Percentiles rank a stretch among this genome's conserved stretches.
Conservation (phyloP, 2,888 invertebrate species). For the Lamellibrachia columna region DNA sequence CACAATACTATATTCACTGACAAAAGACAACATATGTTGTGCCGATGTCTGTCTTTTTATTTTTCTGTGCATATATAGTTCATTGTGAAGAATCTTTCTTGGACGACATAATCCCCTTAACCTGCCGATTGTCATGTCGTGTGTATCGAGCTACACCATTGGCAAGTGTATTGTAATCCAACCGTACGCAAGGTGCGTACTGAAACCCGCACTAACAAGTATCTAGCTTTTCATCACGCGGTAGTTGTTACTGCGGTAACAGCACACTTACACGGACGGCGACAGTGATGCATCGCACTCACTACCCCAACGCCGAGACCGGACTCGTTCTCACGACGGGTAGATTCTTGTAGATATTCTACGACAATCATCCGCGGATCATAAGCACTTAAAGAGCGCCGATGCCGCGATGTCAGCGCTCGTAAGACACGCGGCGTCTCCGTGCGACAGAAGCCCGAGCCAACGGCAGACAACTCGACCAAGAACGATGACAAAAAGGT, state of each 20-base stretch:
- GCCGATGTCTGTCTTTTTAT: too few species aligned
- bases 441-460: background rate
- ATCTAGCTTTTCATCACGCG: slow-evolving; percentile 2
- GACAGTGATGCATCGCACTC: background rate
- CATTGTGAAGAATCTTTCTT: too few species aligned
- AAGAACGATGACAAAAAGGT: slow-evolving; percentile 6
- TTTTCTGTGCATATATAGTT: too few species aligned
- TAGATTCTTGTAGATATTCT: background rate
- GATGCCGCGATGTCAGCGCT: background rate
- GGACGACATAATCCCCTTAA: too few species aligned
- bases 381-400: background rate
- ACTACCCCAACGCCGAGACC: background rate
- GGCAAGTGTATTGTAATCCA: background rate
- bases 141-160: background rate
- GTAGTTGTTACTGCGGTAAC: background rate
- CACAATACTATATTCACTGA: too few species aligned
- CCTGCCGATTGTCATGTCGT: background rate
- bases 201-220: background rate
- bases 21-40: too few species aligned
- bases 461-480: background rate
- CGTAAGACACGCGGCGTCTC: background rate
- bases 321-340: background rate
- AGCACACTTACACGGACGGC: too few species aligned
- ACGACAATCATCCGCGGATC: background rate
- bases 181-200: background rate